Evolutionary conservation across 1,140 invertebrate genomes (phyloP).

Genomic region (Neodiprion lecontei): DNA sequence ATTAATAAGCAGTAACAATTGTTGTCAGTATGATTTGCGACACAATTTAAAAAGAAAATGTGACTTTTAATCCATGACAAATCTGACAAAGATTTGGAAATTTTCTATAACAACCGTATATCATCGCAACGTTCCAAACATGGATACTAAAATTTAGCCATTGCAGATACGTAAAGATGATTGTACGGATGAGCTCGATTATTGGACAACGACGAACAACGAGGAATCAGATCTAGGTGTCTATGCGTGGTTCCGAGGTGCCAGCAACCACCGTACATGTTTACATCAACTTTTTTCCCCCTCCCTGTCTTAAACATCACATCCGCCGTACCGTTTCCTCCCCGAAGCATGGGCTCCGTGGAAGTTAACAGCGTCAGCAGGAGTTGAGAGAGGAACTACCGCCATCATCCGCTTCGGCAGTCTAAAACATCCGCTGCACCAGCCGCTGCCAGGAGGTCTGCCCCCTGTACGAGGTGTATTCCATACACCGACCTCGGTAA

Average conservation of each 20-base stretch:
- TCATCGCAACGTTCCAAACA: too few species aligned
- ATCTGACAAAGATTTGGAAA: too few species aligned
- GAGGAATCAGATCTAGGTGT: background rate
- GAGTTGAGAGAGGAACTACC: conserved; percentile 34
- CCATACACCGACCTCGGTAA: background rate
- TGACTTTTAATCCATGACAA: too few species aligned
- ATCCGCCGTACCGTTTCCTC: conserved; percentile 46
- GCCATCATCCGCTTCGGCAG: conserved; percentile 32
- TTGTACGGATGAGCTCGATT: too few species aligned
- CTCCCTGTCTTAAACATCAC: conserved; percentile 47
- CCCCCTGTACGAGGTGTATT: background rate
- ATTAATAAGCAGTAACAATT: too few species aligned
- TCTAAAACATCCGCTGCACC: conserved; percentile 48
- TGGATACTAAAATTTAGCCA: background rate
- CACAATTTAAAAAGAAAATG: too few species aligned
- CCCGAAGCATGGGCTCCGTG: conserved; percentile 24
- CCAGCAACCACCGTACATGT: conserved; percentile 45
- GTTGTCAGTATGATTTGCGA: too few species aligned
- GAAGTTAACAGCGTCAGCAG: conserved; percentile 22
- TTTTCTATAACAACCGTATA: too few species aligned
- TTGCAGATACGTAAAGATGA: background rate
- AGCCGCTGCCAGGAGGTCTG: conserved; percentile 37
- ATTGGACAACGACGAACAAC: background rate
- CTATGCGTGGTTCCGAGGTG: background rate
- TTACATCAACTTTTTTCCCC: conserved; percentile 45